A percentile compares a stretch with the other conserved stretches of the same genome.
Conservation (phyloP, 2,888 invertebrate genomes). For the Pristionchus entomophagus region DNA sequence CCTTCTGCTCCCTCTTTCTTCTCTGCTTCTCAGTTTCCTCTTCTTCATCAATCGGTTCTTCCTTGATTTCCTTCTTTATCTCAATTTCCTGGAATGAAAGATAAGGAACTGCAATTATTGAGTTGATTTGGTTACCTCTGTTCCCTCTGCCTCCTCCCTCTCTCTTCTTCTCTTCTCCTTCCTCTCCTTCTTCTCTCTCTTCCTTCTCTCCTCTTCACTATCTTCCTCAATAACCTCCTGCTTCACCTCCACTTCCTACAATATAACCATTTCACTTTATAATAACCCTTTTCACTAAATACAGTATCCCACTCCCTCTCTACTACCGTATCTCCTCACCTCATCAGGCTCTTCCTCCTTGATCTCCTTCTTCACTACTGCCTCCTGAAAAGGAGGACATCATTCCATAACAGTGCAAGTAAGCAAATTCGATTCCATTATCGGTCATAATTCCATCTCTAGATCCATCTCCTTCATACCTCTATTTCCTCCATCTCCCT, state of each 20-base stretch:
- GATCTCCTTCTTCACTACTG: constrained; percentile 7
- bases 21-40: constrained; percentile 35
- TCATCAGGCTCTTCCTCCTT: constrained; percentile 45
- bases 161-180: constrained; percentile 38
- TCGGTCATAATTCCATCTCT: constrained; percentile 52
- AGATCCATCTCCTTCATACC: constrained; percentile 50
- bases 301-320: background rate
- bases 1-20: constrained; percentile 48
- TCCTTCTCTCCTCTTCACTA: constrained; percentile 38
- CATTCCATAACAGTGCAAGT: no score
- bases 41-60: constrained; percentile 34
- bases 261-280: background rate
- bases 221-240: constrained; percentile 51
- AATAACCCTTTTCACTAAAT: background rate
- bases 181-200: constrained; percentile 32
- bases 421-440: constrained; percentile 50
- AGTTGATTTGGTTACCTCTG: background rate
- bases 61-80: constrained; percentile 42
- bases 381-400: constrained; percentile 41
- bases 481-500: constrained; percentile 51
- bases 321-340: background rate
- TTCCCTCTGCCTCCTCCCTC: constrained; percentile 3
- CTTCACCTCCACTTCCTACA: constrained; percentile 40
- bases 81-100: background rate
- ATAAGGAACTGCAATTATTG: background rate